These are phyloP conservation scores for Drosophila melanica DNA, from an alignment of 1,140 invertebrate genomes.

Conservation along the genomic window DNA sequence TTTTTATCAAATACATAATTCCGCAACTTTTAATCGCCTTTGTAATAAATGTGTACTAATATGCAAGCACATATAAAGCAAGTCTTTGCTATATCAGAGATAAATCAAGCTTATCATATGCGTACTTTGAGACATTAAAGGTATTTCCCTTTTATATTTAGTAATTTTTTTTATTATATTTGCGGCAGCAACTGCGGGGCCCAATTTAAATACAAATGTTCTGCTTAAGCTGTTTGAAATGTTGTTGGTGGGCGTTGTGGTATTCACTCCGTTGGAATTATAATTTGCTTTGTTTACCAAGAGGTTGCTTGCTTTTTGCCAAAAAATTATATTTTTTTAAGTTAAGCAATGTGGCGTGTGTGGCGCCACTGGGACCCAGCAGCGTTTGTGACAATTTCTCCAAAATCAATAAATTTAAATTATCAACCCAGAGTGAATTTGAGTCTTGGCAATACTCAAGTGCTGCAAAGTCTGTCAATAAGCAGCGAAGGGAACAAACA, in stretches of 20 bases:
- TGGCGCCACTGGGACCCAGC: constrained; percentile 19
- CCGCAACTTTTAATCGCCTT: too few relatives aligned
- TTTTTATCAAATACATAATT: too few relatives aligned
- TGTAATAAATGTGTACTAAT: too few relatives aligned
- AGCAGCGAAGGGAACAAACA: too few relatives aligned
- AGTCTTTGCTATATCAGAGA: too few relatives aligned
- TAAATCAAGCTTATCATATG: not conserved
- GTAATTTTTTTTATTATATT: too few relatives aligned
- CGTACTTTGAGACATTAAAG: not conserved
- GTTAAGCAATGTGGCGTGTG: not conserved
- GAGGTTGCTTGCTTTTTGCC: constrained; percentile 25
- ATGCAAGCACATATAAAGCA: too few relatives aligned
- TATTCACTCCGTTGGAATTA: not conserved
- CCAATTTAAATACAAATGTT: constrained; percentile 48
- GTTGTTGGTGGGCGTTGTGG: constrained; percentile 19
- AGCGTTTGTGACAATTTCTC: constrained; percentile 22
- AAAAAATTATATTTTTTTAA: constrained; percentile 22
- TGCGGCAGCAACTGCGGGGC: constrained; percentile 14
- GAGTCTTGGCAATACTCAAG: constrained; percentile 11
- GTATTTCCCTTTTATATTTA: not conserved
- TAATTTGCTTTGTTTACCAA: not conserved
- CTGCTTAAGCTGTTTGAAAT: constrained; percentile 22
- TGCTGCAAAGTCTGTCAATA: not conserved
- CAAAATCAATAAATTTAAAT: constrained; percentile 65
- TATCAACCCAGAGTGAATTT: constrained; percentile 30